Percentiles rank a stretch among this genome's conserved stretches.
phyloP scores from a whole-genome alignment of 2,888 invertebrate species.

The Nephrocerus scutellatus region DNA sequence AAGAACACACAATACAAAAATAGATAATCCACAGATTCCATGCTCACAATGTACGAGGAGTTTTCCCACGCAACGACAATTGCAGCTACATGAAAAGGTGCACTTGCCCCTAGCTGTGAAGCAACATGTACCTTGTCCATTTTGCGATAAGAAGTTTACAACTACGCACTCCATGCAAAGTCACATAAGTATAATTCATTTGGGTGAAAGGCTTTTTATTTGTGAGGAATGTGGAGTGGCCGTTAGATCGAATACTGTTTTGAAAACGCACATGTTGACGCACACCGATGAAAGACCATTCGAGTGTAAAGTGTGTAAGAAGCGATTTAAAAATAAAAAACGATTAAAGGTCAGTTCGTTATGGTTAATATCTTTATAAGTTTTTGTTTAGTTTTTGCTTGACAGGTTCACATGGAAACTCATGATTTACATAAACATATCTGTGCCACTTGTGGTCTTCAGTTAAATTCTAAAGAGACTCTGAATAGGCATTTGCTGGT shows the following conservation, averaged over 20 bases:
- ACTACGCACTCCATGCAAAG: conserved; percentile 29
- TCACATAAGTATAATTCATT: conserved; percentile 39
- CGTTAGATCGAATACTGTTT: conserved; percentile 47
- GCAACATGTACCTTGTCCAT: conserved; percentile 30
- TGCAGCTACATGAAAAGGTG: conserved; percentile 20
- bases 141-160: conserved; percentile 40
- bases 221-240: conserved; percentile 50
- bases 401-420: conserved; percentile 38
- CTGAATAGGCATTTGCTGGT: conserved; percentile 40
- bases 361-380: neutral
- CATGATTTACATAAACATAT: conserved; percentile 42
- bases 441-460: conserved; percentile 39
- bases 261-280: conserved; percentile 49
- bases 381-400: conserved; percentile 1
- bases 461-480: conserved; percentile 39
- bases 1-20: conserved; percentile 18
- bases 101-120: conserved; percentile 25
- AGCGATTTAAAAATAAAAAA: conserved; percentile 43
- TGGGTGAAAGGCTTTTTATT: conserved; percentile 47
- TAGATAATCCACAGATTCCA: conserved; percentile 13
- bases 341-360: conserved; percentile 28
- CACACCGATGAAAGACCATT: conserved; percentile 50
- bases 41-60: conserved; percentile 23
- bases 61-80: conserved; percentile 18
- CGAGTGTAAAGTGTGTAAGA: conserved; percentile 47